A percentile compares a stretch with the other conserved stretches of the same genome.
These are phyloP conservation scores for Iguana delicatissima DNA, from an alignment of 2,797 vertebrate genomes.

Conservation along the genomic window DNA sequence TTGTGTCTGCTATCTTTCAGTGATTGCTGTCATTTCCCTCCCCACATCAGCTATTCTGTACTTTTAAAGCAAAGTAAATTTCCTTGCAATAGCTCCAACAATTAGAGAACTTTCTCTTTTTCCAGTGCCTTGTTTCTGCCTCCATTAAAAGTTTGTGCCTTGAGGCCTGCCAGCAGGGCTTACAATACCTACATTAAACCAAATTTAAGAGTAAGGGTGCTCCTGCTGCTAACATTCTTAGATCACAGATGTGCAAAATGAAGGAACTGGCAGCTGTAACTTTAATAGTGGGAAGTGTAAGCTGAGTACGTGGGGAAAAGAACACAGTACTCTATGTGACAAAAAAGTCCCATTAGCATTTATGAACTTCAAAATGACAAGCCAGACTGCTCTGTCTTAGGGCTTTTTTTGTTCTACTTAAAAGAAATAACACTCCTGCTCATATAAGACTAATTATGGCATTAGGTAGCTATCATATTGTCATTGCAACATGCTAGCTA, in stretches of 20 bases:
- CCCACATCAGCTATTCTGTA: constrained; percentile 14
- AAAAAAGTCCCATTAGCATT: constrained; percentile 76
- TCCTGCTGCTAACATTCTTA: constrained; percentile 82
- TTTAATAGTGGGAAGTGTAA: constrained; percentile 78
- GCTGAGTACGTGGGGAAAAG: constrained; percentile 71
- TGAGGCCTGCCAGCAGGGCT: constrained; percentile 83
- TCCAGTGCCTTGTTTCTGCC: constrained; percentile 72
- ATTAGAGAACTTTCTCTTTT: constrained; percentile 68
- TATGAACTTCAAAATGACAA: constrained; percentile 68
- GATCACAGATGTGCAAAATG: constrained; percentile 84
- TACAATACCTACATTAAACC: constrained; percentile 82
- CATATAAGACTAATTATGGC: constrained; percentile 28
- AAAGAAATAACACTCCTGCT: constrained; percentile 54
- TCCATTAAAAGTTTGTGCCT: constrained; percentile 81
- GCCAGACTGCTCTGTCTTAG: constrained; percentile 43
- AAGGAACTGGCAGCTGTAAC: constrained; percentile 83
- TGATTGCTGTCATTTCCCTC: neutral
- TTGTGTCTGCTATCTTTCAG: constrained; percentile 22
- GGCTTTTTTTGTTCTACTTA: constrained; percentile 51
- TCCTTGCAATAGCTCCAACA: constrained; percentile 54
- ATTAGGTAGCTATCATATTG: constrained; percentile 53
- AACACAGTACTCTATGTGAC: constrained; percentile 69
- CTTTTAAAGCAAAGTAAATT: constrained; percentile 42
- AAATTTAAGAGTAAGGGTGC: constrained; percentile 86
- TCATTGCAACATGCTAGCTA: neutral